Conservation (phyloP, 2,113 vertebrate species). For the Mustela lutreola region DNA sequence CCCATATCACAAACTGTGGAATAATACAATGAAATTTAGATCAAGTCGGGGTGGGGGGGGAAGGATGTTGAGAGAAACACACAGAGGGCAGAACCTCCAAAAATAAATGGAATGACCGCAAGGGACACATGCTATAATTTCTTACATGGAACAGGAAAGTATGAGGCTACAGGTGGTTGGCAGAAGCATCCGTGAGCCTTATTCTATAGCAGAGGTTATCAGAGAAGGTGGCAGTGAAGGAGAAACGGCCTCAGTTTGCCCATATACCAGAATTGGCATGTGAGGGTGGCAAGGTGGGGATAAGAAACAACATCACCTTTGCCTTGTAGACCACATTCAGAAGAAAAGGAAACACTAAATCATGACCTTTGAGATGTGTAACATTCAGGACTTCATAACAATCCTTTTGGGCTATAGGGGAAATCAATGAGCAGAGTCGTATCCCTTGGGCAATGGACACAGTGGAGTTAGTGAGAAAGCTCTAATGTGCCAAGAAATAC, state of each 20-base stretch:
- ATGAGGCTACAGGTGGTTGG: neutral
- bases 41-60: neutral
- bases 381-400: neutral
- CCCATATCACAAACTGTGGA: neutral
- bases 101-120: neutral
- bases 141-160: neutral
- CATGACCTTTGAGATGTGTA: neutral
- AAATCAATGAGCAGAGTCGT: neutral
- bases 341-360: neutral
- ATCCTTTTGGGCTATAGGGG: neutral
- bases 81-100: neutral
- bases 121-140: neutral
- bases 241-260: neutral
- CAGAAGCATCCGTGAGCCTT: neutral
- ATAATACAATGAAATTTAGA: conserved; percentile 7
- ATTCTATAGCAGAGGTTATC: neutral
- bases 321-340: neutral
- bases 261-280: neutral
- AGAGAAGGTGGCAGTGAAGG: neutral
- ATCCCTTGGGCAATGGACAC: neutral
- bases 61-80: neutral
- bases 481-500: neutral
- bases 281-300: neutral
- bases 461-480: neutral
- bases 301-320: neutral